Evolutionary conservation across 2,797 vertebrate genomes (phyloP), one percentile per base, ranked within the genome.

Genomic region (Sebastes jordani): DNA sequence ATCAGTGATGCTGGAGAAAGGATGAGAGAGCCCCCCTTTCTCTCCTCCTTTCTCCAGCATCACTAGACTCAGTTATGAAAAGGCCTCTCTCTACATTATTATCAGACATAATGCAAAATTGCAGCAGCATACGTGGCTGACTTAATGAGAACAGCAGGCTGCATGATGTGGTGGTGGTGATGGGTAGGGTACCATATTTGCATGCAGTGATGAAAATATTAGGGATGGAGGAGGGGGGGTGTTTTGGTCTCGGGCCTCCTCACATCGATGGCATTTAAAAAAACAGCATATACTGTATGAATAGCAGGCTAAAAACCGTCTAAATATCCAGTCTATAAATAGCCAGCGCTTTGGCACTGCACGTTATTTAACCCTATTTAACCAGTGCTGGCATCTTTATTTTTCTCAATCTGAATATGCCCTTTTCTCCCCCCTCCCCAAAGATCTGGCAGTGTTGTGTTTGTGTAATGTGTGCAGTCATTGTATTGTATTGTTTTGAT

Each of bases 401-500:
- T 81, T 76, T 61, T 29, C 70, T 61, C 60, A 56, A 66, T 88
- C 11, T 76, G 72, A 83, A 86, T 72, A 67, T 86, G 76, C 58
- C 75, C 23, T 23, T 71, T 46, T 18, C 42, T 11, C n/a, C 34
- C 61, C n/a, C 62, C n/a, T n/a, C n/a, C 34, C 62, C 20, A 20
- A 72, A 76, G 68, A 86, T 82, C 76, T 88, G 89, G 81, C 73
- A n/a, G 79, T 76, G 83, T 81, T 89, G 82, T 92, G 89, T 89
- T 84, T 87, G 87, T 92, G 89, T 89, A 85, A 84, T 87, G 80
- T 87, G 90, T 91, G 89, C 89, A 88, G 88, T 92, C 92, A 92
- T 93, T 92, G 87, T 90, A 80, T 93, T 84, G 90, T 91, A 88
- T 93, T 91, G 92, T 95, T 94, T 91, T 94, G 91, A 91, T 92